phyloP scores from a whole-genome alignment of 2,888 invertebrate species.

The Drosophila paranaensis region DNA sequence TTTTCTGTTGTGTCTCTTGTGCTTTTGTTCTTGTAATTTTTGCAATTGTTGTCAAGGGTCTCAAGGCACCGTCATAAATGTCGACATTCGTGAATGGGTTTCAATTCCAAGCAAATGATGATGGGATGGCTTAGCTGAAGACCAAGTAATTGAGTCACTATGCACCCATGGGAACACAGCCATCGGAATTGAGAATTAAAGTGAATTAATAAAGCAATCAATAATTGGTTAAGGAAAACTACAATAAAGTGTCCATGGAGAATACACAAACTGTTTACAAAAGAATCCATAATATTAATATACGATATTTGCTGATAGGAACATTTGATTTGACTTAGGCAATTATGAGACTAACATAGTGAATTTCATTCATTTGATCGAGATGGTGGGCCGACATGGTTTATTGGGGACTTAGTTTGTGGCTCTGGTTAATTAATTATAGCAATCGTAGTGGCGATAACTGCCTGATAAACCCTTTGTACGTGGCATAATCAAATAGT shows the following conservation, averaged over 20 bases:
- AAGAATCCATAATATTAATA: neutral
- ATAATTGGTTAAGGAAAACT: too few relatives aligned
- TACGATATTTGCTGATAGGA: neutral
- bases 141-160: too few relatives aligned
- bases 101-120: neutral
- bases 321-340: neutral
- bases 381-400: neutral
- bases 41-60: neutral
- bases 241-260: neutral
- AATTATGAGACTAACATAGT: neutral
- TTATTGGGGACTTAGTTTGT: neutral
- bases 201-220: too few relatives aligned
- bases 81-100: neutral
- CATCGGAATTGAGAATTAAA: neutral
- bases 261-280: neutral
- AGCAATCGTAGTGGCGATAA: constrained; percentile 14
- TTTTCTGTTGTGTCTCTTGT: neutral
- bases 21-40: neutral
- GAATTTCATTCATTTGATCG: neutral
- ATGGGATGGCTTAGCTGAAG: neutral
- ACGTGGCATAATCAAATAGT: constrained; percentile 23
- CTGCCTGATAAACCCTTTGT: constrained; percentile 13
- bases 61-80: neutral
- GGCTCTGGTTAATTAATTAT: constrained; percentile 10
- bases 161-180: too few relatives aligned